Conservation (phyloP, 2,888 invertebrate genomes). For the Tupiocoris notatus region DNA sequence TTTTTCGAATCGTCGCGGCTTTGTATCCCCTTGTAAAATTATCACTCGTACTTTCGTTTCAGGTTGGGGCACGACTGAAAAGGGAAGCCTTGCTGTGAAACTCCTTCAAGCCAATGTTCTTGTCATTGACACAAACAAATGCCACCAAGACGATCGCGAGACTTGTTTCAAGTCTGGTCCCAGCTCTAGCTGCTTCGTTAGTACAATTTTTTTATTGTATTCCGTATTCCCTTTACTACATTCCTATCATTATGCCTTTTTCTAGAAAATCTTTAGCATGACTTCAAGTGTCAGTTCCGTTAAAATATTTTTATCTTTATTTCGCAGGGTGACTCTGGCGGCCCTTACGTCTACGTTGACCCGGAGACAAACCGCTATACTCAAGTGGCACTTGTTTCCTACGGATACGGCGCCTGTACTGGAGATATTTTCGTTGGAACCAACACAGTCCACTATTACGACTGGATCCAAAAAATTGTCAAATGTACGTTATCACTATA, state of each 20-base stretch:
- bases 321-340: constrained; percentile 58
- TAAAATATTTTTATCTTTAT: too few species aligned
- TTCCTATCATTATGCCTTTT: too few species aligned
- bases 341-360: constrained; percentile 60
- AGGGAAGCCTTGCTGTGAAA: not conserved
- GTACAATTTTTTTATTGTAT: not conserved
- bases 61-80: constrained; percentile 32
- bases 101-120: constrained; percentile 21
- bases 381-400: constrained; percentile 59
- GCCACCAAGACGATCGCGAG: constrained; percentile 5
- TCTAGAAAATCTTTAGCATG: too few species aligned
- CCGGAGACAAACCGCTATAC: constrained; percentile 53
- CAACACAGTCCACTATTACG: constrained; percentile 55
- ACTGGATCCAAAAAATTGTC: constrained; percentile 24
- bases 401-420: constrained; percentile 59
- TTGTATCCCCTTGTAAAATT: too few species aligned
- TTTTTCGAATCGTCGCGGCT: too few species aligned
- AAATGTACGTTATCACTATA: too few species aligned
- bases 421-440: constrained; percentile 59
- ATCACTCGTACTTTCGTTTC: not conserved
- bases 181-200: constrained; percentile 23
- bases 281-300: too few species aligned
- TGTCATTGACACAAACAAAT: constrained; percentile 17
- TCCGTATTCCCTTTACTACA: too few species aligned
- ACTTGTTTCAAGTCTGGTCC: constrained; percentile 8